phyloP scores from a whole-genome alignment of 2,113 vertebrate species.

The Empidonax traillii region DNA sequence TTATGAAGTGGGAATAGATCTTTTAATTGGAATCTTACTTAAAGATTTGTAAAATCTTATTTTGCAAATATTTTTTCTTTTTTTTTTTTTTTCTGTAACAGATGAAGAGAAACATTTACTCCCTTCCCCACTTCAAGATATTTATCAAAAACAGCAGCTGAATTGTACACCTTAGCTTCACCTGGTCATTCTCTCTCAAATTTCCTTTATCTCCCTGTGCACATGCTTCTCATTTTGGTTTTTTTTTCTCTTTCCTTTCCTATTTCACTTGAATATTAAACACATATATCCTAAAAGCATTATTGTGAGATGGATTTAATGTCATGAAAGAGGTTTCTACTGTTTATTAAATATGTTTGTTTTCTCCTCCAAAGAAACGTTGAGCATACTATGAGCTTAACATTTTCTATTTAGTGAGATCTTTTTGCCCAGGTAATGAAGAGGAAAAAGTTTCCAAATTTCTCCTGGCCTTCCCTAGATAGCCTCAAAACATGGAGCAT shows the following conservation, averaged over 20 bases:
- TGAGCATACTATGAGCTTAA: fast-evolving
- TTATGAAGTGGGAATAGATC: not conserved
- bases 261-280: not conserved
- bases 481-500: not conserved
- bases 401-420: not conserved
- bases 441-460: not conserved
- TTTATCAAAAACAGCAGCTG: not conserved
- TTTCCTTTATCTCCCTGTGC: not conserved
- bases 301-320: not conserved
- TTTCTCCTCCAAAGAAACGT: not conserved
- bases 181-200: not conserved
- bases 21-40: not conserved
- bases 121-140: not conserved
- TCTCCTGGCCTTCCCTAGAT: not conserved
- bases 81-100: not conserved
- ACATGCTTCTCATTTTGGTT: fast-evolving
- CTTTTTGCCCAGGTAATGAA: not conserved
- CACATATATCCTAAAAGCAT: not conserved
- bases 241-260: not conserved
- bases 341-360: not conserved
- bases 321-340: not conserved
- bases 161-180: not conserved
- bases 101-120: not conserved
- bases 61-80: not conserved
- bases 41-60: no score